These are phyloP conservation scores for Drosophila nannoptera DNA, from an alignment of 1,140 invertebrate species.

Conservation along the genomic window DNA sequence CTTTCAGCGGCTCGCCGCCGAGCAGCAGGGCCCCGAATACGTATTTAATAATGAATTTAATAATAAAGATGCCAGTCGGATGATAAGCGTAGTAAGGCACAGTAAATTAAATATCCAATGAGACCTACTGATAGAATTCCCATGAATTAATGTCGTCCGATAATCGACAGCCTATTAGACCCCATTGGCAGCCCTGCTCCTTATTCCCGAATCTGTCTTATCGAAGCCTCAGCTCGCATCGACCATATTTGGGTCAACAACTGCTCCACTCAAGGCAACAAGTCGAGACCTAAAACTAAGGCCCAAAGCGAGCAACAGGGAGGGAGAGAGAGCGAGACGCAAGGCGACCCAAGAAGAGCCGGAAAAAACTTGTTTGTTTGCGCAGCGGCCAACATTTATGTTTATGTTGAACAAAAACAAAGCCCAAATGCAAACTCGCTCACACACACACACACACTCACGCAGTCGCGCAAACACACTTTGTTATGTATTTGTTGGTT, in stretches of 20 bases:
- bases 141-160: no score
- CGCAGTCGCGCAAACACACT: no score
- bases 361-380: constrained; percentile 55
- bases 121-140: not conserved
- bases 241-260: no score
- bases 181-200: no score
- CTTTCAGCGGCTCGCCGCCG: constrained; percentile 16
- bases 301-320: no score
- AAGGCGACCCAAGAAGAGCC: constrained; percentile 8
- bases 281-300: no score
- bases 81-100: constrained; percentile 20
- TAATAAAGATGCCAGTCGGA: constrained; percentile 33
- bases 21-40: constrained; percentile 17
- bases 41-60: constrained; percentile 53
- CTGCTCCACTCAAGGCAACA: no score
- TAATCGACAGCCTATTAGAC: no score
- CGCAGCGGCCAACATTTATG: constrained; percentile 66
- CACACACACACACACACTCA: no score
- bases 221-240: no score
- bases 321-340: no score
- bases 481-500: constrained; percentile 44
- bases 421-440: constrained; percentile 37
- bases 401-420: constrained; percentile 55
- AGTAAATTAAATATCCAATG: constrained; percentile 15
- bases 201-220: no score